Conservation (phyloP, 2,113 vertebrate species). For the Cynocephalus volans region DNA sequence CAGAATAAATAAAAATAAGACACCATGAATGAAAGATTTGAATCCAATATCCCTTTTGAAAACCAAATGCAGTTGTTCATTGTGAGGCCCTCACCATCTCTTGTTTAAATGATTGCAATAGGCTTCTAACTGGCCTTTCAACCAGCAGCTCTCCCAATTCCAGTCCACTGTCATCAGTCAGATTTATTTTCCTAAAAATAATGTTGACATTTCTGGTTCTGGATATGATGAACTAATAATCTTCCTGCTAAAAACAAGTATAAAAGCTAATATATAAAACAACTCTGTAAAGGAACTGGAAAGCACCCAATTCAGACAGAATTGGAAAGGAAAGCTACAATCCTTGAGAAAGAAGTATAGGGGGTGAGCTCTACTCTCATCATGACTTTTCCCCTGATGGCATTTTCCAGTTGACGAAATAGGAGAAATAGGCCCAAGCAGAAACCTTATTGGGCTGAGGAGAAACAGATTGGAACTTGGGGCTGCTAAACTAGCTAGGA, state of each 20-base stretch:
- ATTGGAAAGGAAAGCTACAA: neutral
- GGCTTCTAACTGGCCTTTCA: neutral
- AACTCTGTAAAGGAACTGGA: neutral
- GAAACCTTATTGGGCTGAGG: neutral
- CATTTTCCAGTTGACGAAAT: neutral
- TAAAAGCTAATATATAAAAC: neutral
- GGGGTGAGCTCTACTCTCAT: no score
- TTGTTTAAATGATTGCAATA: neutral
- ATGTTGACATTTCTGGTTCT: slow-evolving; percentile 41
- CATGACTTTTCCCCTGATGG: neutral
- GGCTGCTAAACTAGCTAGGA: neutral
- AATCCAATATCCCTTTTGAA: neutral
- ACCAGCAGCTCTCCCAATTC: neutral
- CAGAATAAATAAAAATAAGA: neutral
- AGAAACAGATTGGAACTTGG: neutral
- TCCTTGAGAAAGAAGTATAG: neutral
- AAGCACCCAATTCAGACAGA: neutral
- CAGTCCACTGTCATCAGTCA: neutral
- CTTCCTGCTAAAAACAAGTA: neutral
- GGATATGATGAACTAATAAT: neutral
- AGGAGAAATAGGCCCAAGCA: neutral
- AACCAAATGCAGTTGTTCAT: neutral
- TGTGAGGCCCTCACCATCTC: neutral
- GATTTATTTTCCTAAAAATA: slow-evolving; percentile 42
- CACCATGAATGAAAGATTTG: neutral